Evolutionary conservation across 2,888 invertebrate species (phyloP), one percentile per base, ranked within the genome.

Genomic region (Frankliniella fusca): DNA sequence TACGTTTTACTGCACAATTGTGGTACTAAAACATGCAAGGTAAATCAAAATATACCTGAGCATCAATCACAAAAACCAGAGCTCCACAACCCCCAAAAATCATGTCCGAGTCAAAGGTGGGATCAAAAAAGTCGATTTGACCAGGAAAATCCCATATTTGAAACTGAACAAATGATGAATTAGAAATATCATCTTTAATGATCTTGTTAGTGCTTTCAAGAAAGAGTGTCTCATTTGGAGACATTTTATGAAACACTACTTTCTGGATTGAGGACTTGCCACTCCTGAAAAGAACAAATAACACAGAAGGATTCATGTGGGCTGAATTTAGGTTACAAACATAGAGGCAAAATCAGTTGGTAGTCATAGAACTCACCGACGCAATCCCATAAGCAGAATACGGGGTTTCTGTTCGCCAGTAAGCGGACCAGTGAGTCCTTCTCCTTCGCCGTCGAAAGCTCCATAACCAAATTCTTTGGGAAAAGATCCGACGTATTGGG

Each of bases 201-300:
- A 99, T 97, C 91, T 99, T 97, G 88, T 97, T 98, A 81, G 99
- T 99, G 85, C 98, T 98, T 88, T 99, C 99, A 84, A 99, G 90
- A 88, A 99, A 99, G 82, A 99, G 90, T 0, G 99, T 99, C 90
- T 99, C 99, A 90, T 99, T 99, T 1, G 99, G 99, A 3, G 99
- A 98, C 97, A 99, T 99, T 90, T 99, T 99, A 88, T 99, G 99
- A 88, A 99, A 99, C n/a, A 99, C 99, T 8, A 99, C 99, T 91
- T 99, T 99, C 88, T 98, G 97, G 87, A 99, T 99, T 0, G 99
- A 99, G 81, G 99, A 98, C 89, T 99, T 99, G 81, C 99, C 99
- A 86, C 98, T 98, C 88, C 99, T 96, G 87, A 84, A 92, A 92
- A 85, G 84, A 61, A 15, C 11, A 61, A 61, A n/a, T 61, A 23